These are phyloP conservation scores for Ailurus styani DNA, from an alignment of 2,113 vertebrate species.

Conservation along the genomic window DNA sequence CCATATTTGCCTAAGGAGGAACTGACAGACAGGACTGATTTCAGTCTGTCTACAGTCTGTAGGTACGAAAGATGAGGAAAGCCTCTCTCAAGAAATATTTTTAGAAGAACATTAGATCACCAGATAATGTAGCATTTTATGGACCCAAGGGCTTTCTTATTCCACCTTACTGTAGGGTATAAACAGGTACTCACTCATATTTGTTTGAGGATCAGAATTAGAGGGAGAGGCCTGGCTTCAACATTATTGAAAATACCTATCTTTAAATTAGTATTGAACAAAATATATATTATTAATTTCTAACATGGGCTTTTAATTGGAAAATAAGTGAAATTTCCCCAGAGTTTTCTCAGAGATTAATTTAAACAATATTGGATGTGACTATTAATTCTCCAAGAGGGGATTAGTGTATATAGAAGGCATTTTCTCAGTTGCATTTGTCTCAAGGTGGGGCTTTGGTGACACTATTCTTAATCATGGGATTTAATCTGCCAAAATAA, in stretches of 20 bases:
- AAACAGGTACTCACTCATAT: neutral
- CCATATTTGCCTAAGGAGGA: constrained; percentile 2
- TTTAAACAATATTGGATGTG: neutral
- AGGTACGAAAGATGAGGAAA: neutral
- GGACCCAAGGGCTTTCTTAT: neutral
- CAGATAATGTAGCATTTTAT: neutral
- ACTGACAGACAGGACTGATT: neutral
- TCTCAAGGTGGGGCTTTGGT: neutral
- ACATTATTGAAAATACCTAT: neutral
- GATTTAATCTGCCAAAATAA: neutral
- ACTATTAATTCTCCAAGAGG: neutral
- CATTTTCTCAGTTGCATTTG: neutral
- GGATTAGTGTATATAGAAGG: neutral
- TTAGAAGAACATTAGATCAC: neutral
- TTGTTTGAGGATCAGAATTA: neutral
- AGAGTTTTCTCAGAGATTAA: neutral
- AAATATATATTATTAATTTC: neutral
- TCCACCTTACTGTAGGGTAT: neutral
- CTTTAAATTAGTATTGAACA: neutral
- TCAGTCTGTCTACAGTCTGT: neutral
- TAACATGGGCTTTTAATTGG: neutral
- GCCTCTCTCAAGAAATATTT: neutral
- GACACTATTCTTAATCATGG: neutral
- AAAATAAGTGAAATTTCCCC: neutral
- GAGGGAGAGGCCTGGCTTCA: neutral